Base-by-base conservation (phyloP, 2,888 invertebrate genomes). In the Drosophila mulleri region DNA sequence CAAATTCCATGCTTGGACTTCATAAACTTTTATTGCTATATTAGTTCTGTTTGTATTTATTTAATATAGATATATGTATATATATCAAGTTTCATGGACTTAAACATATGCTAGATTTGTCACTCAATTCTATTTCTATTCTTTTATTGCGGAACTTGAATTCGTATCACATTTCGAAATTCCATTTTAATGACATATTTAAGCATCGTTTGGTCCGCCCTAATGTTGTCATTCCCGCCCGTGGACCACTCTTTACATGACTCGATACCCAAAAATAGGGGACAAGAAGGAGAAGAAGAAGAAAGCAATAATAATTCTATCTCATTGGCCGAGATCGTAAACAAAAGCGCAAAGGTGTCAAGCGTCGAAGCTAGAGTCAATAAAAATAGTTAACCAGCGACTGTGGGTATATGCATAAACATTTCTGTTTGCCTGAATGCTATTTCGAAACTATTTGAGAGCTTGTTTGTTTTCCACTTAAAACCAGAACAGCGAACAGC, bases 401-500 rank as follows among this genome's bases (percentile, higher is more conserved):
- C 44, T 60, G 50, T 61, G 44, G 67, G 48, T 52, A 67, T 63
- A 71, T 60, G 61, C 54, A 69, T 61, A 69, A 58, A n/a, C 58
- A 58, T 67, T 67, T 58, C 41, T 37, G 45, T 53, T 32, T 54
- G 26, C 53, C n/a, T 57, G 58, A 77, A 42, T 67, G 66, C 29
- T 29, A 48, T 78, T 66, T 58, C 70, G 67, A 67, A 67, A 59
- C 72, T 71, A 67, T 86, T 83, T 86, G 74, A 86, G 81, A 82
- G 89, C 79, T 88, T 87, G 88, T 89, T 84, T 75, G 82, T 86
- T 89, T 75, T 82, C 82, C 88, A 78, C 82, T 89, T 82, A 74
- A 87, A 83, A 83, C 73, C 65, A 89, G 88, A 83, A 89, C 89
- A 75, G 23, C 23, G 18, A 50, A 23, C 45, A 26, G 69, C 74